Base-by-base conservation (phyloP, 2,113 vertebrate genomes). In the Semicossyphus pulcher region DNA sequence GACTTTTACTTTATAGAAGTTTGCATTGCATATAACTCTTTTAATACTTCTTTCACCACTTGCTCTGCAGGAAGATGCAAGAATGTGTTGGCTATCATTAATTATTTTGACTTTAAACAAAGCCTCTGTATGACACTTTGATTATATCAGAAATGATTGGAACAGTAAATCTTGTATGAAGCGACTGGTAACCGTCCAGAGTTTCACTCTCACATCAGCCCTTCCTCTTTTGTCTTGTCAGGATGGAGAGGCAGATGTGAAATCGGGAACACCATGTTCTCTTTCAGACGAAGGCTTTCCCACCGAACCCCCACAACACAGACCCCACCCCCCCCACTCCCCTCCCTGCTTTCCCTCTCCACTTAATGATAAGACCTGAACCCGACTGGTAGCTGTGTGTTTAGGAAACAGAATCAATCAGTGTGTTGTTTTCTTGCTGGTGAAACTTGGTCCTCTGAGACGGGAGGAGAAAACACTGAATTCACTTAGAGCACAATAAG, bases 231-330 rank as follows among this genome's bases (percentile, higher is more conserved):
- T 78, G 71, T 83, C 29, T 73, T 39, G 36, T 48, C 75, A 72
- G 63, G 26, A 9, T 23, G 32, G 26, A 61, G 53, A 54, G 32
- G 25, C 77, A 84, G 86, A 81, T 73, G 81, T 78, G 41, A 44
- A 18, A 31, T 23, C 3, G 23, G 76, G 88, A 92, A 91, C 86
- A 89, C 12, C 0, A 26, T 83, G 80, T 91, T 81, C 86, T 47
- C 29, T 47, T 67, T 63, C 56, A 34, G 47, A 16, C 6, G 18
- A 49, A 89, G 76, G 72, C 47, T 61, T 78, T 79, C 58, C 65
- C 56, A 56, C 54, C 8, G 37, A 77, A 70, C 66, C 73, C 25
- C 62, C 37, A 51, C 52, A 63, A 36, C 72, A 21, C 36, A 31
- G 61, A 59, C 48, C 58, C 49, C 21, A 25, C 45, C 42, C 26